Base-by-base conservation (phyloP, 2,113 vertebrate species). In the Pavo muticus region DNA sequence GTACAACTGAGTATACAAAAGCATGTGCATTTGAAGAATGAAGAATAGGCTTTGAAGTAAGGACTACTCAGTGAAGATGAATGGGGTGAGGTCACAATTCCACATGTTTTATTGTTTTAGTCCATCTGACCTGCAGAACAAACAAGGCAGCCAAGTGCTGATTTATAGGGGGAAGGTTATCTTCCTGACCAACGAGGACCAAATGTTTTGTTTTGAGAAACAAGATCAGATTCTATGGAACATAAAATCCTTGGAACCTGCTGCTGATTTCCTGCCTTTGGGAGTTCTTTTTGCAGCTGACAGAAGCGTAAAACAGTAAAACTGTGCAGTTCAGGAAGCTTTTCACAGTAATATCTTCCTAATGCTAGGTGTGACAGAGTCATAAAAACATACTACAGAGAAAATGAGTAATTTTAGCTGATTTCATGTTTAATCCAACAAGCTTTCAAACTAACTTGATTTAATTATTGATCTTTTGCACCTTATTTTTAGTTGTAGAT, bases 81-180 rank as follows among this genome's bases (percentile, higher is more conserved):
- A 95, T 84, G 64, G 61, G 57, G 57, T 91, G 84, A 96, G 94
- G 90, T 97, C 95, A 92, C 56, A 94, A 29, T 87, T 96, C 80
- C 93, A 90, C 93, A 90, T 88, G 84, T 94, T 97, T 95, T 96
- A 93, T 89, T 95, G 76, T 95, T 97, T 94, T 92, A 91, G 90
- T 93, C 85, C 91, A 83, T 95, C 92, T 91, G 93, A 96, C 76
- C 81, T 92, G 74, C 80, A 95, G 93, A 96, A 91, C 78, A 95
- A 96, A 95, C 84, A 95, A 91, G 68, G 85, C 93, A 94, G 89
- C 76, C 86, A 84, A 95, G 81, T 69, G 54, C 63, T 96, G 94
- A 95, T 97, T 96, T 95, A 93, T 73, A 84, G 71, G 75, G 60
- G 48, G 68, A 97, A 95, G 64, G 88, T 94, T 94, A 88, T 96